Conservation (phyloP, 2,113 vertebrate genomes). For the Podocnemis expansa region DNA sequence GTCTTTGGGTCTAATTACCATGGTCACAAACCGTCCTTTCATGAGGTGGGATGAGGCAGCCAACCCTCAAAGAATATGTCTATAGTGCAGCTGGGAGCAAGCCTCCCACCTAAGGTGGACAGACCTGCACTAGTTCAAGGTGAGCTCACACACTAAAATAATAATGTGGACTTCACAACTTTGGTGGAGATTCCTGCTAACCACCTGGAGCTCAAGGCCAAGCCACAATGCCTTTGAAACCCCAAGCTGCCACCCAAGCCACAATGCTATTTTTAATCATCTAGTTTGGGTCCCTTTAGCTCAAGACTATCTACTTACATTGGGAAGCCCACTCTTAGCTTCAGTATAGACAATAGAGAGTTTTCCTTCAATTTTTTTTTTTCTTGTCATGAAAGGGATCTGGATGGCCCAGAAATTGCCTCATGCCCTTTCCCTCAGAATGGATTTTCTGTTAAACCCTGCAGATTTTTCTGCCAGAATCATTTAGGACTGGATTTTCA, state of each 20-base stretch:
- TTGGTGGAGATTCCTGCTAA: not conserved
- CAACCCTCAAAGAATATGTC: not conserved
- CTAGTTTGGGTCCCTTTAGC: not conserved
- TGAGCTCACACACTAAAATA: not conserved
- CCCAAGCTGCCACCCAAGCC: too few species aligned
- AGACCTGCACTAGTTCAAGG: not conserved
- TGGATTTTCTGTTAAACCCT: not conserved
- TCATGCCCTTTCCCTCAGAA: not conserved
- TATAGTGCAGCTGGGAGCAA: not conserved
- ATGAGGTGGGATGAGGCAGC: not conserved
- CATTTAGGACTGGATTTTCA: not conserved
- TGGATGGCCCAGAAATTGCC: not conserved
- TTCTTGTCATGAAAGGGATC: accelerated
- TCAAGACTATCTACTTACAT: not conserved
- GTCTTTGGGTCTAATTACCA: not conserved
- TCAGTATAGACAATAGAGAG: not conserved
- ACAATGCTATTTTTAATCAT: not conserved
- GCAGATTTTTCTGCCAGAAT: not conserved
- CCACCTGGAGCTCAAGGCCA: not conserved
- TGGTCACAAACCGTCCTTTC: not conserved
- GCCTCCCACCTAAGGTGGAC: not conserved
- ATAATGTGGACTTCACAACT: not conserved
- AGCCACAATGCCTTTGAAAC: not conserved
- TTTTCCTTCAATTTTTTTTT: accelerated
- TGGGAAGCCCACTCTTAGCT: not conserved